These are phyloP conservation scores for Lucinisca nassula DNA, from an alignment of 2,888 invertebrate genomes.

Conservation along the genomic window DNA sequence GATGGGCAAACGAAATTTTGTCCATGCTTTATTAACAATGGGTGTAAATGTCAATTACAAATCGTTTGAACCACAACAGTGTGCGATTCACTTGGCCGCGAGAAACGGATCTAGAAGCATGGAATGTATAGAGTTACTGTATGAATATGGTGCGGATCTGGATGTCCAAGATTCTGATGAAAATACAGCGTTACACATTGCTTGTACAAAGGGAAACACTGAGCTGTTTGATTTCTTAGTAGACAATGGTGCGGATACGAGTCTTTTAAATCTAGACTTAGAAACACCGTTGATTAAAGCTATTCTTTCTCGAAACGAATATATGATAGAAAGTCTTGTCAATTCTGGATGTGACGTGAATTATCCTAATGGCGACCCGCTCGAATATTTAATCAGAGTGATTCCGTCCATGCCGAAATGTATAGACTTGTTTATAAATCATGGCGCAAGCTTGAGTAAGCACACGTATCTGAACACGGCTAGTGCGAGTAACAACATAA, in stretches of 20 bases:
- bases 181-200: not conserved
- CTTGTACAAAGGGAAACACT: not conserved
- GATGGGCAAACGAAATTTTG: not conserved
- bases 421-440: not conserved
- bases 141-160: not conserved
- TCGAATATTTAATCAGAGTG: not conserved
- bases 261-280: not conserved
- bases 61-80: not conserved
- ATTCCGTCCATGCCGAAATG: not conserved
- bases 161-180: not conserved
- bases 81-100: not conserved
- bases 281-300: not conserved
- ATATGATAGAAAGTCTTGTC: not conserved
- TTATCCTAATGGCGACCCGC: not conserved
- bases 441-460: not conserved
- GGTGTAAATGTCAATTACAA: not conserved
- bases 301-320: not conserved
- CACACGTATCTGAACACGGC: not conserved
- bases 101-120: not conserved
- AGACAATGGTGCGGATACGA: not conserved
- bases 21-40: not conserved
- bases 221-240: not conserved
- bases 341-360: not conserved
- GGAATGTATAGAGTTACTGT: not conserved
- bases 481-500: not conserved